Conservation (phyloP, 1,140 invertebrate species). For the Berghia stephanieae region DNA sequence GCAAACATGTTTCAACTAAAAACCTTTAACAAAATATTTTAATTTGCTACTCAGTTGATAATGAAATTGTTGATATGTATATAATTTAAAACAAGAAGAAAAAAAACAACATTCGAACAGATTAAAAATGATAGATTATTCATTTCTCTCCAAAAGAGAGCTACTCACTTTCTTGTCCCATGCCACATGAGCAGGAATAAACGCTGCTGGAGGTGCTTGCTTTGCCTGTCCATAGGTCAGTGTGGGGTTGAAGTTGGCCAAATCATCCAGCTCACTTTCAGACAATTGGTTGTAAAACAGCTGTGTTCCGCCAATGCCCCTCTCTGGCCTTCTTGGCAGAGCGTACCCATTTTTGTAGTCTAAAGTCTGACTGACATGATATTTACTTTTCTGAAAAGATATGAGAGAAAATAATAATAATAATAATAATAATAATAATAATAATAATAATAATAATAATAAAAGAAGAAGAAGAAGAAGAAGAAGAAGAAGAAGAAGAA, state of each 20-base stretch:
- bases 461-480: neutral
- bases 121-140: too few relatives aligned
- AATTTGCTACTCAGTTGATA: too few relatives aligned
- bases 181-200: conserved; percentile 78
- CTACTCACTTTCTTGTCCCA: conserved; percentile 78
- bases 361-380: conserved; percentile 75
- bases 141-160: too few relatives aligned
- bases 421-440: neutral
- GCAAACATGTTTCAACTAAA: too few relatives aligned
- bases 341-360: conserved; percentile 76
- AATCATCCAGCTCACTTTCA: conserved; percentile 67
- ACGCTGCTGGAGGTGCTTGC: conserved; percentile 71
- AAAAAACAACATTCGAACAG: too few relatives aligned
- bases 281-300: conserved; percentile 67
- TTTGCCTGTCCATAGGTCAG: conserved; percentile 79
- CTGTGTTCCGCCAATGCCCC: conserved; percentile 73
- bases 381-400: conserved; percentile 71
- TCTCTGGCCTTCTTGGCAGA: conserved; percentile 69
- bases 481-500: neutral
- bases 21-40: too few relatives aligned
- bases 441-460: neutral
- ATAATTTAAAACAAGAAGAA: too few relatives aligned
- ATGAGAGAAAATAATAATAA: neutral
- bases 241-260: conserved; percentile 77
- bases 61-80: too few relatives aligned